Percentiles rank a stretch among this genome's conserved stretches.
phyloP scores from a whole-genome alignment of 64 coral and sea anemone species.

The Montipora foliosa region DNA sequence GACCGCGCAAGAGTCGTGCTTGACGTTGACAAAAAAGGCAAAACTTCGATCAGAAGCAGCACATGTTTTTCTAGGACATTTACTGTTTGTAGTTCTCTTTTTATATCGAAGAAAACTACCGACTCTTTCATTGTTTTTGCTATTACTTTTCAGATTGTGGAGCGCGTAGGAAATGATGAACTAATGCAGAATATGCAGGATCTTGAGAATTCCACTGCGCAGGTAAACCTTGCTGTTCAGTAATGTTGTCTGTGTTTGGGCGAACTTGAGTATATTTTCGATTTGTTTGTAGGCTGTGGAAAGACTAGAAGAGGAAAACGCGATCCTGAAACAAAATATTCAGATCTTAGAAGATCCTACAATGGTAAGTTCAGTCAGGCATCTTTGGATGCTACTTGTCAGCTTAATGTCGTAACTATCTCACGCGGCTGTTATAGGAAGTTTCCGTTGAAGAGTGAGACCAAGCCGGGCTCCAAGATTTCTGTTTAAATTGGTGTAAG shows the following conservation, averaged over 20 bases:
- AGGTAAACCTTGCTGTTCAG: not conserved
- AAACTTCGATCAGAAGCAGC: too few species aligned
- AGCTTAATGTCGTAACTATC: too few species aligned
- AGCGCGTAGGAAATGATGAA: conserved; percentile 13
- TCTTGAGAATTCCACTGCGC: conserved; percentile 6
- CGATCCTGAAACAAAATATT: conserved; percentile 28
- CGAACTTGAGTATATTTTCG: not conserved
- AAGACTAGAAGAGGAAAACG: conserved; percentile 46
- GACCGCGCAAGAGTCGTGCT: too few species aligned
- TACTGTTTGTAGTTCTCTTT: not conserved
- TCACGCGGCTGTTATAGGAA: too few species aligned
- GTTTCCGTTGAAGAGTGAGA: too few species aligned
- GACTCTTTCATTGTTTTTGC: not conserved
- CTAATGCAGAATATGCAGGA: conserved; percentile 24
- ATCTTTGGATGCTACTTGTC: not conserved
- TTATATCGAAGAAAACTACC: not conserved
- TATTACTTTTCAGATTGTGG: not conserved
- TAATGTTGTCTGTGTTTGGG: not conserved
- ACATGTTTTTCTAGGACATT: too few species aligned
- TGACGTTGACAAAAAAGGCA: not conserved
- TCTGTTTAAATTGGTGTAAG: too few species aligned
- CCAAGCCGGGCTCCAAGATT: too few species aligned
- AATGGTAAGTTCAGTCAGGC: not conserved
- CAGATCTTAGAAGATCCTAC: conserved; percentile 24
- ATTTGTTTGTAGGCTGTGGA: conserved; percentile 30